Evolutionary conservation across 1,140 invertebrate genomes (phyloP), one percentile per base, ranked within the genome.

Genomic region (Bemisia tabaci): DNA sequence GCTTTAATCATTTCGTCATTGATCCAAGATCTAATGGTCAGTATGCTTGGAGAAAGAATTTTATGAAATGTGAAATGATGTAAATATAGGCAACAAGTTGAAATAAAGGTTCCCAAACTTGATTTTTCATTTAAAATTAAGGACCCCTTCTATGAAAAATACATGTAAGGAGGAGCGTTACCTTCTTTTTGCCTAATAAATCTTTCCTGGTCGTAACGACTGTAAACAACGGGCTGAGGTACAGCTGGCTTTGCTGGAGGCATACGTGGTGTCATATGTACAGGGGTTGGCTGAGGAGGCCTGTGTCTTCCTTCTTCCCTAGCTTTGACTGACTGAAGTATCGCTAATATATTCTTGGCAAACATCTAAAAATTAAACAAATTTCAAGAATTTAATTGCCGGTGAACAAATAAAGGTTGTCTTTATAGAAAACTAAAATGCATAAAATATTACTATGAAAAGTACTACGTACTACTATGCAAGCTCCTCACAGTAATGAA

Each of bases 201-300:
- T 74, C 93, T 83, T 82, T 98, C 96, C 80, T 98, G 95, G 87
- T 97, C 94, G 79, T 98, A 98, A 84, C 95, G 89, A 85, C 95
- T 98, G 77, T 98, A 98, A 1, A 86, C 86, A 26, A 83, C 82
- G 2, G 84, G 85, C 72, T 94, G 91, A 22, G 87, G 84, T 26
- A 75, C 69, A 5, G 84, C 76, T 0, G 85, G 82, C 70, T 88
- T 75, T 76, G 85, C 75, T 48, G 83, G 81, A 26, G 88, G 83
- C 24, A 87, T 83, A 60, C 84, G 78, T 1, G 88, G 87, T 39
- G 89, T 87, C 0, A 85, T 79, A 60, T 27, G 17, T 68, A 87
- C 83, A 11, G 89, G 84, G 11, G 85, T 85, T 1, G 85, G 83
- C 27, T 80, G 78, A 0, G 85, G 79, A 1, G 79, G 80, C 11